Evolutionary conservation across 2,888 invertebrate genomes (phyloP), one percentile per base, ranked within the genome.

Genomic region (Monochamus alternatus): DNA sequence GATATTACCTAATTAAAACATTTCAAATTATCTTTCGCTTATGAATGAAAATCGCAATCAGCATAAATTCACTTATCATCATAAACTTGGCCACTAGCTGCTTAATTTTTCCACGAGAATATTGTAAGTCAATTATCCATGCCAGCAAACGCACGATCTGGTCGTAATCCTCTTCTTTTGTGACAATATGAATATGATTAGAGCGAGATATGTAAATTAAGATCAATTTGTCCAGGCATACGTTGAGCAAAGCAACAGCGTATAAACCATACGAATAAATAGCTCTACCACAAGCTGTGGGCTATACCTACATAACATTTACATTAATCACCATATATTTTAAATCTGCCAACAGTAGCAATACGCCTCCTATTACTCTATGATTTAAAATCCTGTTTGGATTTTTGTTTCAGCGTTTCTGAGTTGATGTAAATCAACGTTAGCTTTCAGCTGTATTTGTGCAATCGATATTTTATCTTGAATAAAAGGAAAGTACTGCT

Each of bases 111-210:
- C 32, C 32, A 32, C 12, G 10, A 30, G 62, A 32, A 58, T 58
- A 71, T 71, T 22, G 70, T 62, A 66, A 66, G 71, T 71, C 65
- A 66, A 71, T 71, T 75, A 75, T 66, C 71, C 51, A 71, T 31
- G 66, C 43, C 67, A 44, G 62, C 62, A 8, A 67, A 60, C 66
- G 67, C 75, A 72, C 66, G 75, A 72, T 51, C 75, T 67, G 43
- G 38, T 67, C 72, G 51, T 67, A 72, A 75, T 72, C 72, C 75
- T 75, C 72, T 72, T 62, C 71, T 75, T 75, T 43, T 67, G 75
- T 65, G 75, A 72, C 75, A 75, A 75, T 72, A 72, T 72, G 67
- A 67, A 75, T 73, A 76, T 69, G 73, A 76, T 76, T 76, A 76
- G 43, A n/a, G 73, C 43, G 32, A 74, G 71, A 75, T 74, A 77